Evolutionary conservation across 2,797 vertebrate species (phyloP), one percentile per base, ranked within the genome.

Genomic region (Pipistrellus nathusii): DNA sequence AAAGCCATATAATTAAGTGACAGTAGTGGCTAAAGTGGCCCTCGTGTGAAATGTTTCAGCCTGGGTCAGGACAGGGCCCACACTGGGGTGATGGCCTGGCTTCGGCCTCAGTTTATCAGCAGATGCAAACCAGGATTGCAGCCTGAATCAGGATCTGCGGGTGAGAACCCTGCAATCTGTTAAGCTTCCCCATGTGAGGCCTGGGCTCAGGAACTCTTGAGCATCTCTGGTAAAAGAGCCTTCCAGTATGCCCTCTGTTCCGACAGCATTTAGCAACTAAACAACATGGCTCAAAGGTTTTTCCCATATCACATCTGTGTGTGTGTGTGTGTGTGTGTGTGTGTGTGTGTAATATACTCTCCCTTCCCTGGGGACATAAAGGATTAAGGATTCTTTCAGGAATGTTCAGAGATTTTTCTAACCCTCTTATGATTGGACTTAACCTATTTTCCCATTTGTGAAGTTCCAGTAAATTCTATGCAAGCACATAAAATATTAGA

Each of bases 401-500:
- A 81, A 41, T 25, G 18, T 44, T 32, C 38, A 44, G 59, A 86
- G 30, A 71, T 53, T 66, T 23, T 23, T 21, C 55, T 46, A 51
- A 32, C 53, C 32, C 35, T 64, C 88, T 91, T 21, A 81, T 73
- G 17, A 68, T 38, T 44, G 18, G 5, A 84, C 21, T 83, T 77
- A 44, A 90, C 69, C 20, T 48, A 27, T 88, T 72, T 90, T 82
- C 21, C 62, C 12, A 25, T 76, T 85, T 75, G 18, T 68, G 38
- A 95, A 23, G 14, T 90, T 89, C n/a, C 15, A 62, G 7, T 57
- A 80, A 91, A 55, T 77, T 85, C 41, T 71, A 75, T 30, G 55
- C 0, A 55, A 55, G 17, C 32, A 75, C 17, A 59, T 84, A 87
- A 85, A 68, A 80, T 46, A 53, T 75, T 85, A 20, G 2, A 66